Evolutionary conservation across 2,888 invertebrate species (phyloP), one percentile per base, ranked within the genome.

Genomic region (Elegia similella): DNA sequence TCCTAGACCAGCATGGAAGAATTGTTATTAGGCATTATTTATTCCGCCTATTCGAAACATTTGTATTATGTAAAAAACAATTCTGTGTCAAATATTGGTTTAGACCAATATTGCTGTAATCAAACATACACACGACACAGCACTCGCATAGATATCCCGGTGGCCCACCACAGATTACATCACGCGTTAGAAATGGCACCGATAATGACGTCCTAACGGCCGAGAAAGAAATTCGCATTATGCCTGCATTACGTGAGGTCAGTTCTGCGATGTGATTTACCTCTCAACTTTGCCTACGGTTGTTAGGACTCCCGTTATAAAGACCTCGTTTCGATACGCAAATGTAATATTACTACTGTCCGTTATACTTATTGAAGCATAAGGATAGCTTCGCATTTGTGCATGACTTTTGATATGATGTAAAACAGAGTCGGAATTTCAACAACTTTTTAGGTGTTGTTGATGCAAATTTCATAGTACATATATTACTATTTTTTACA

Each of bases 271-370:
- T 70, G 81, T 80, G 76, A 72, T 85, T 84, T 82, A 79, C 80
- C 76, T 81, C 74, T 74, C 65, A 69, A 70, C 73, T 69, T 63
- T 62, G 60, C 64, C 68, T 72, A 75, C 72, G 78, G 78, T 75
- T 73, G 76, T 82, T 81, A 77, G 64, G 66, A 67, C 76, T 78
- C 72, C 86, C 83, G 88, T 84, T 87, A 87, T 74, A 74, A 80
- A 73, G 78, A 72, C 57, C 56, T 57, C 63, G 62, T 60, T 76
- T 70, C 66, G 77, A 75, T 78, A 76, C 77, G 73, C 76, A 71
- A 68, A 72, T 67, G 69, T 75, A 73, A 70, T 70, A 67, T 61
- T 55, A 55, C 64, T 60, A 64, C 70, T 70, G 71, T 66, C 81
- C 82, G 80, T 82, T 82, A 83, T 73, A 67, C 23, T 23, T 23